Percentiles rank a stretch among this genome's conserved stretches.
phyloP scores from a whole-genome alignment of 1,140 invertebrate genomes.

The Neotoxoptera formosana region DNA sequence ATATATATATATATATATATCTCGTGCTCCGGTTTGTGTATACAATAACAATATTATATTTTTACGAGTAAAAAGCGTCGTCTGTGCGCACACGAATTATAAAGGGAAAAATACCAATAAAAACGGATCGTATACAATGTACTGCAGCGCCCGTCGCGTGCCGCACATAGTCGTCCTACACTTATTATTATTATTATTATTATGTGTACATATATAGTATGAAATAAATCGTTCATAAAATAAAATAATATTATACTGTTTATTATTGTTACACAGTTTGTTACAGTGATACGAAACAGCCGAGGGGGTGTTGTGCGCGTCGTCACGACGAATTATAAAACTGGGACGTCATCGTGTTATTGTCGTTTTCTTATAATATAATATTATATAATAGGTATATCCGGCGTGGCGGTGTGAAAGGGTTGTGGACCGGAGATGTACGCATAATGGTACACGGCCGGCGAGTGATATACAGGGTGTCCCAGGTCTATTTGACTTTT shows the following conservation, averaged over 20 bases:
- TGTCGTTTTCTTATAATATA: neutral
- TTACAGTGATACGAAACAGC: neutral
- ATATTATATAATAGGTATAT: no score
- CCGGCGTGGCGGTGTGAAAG: neutral
- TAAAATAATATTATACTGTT: no score
- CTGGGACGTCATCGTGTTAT: neutral
- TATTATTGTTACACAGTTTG: neutral
- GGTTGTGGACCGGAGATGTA: neutral
- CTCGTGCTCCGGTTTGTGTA: neutral
- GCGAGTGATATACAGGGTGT: no score
- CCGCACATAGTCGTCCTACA: no score
- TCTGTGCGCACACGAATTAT: no score
- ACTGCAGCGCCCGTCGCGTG: neutral
- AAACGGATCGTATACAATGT: constrained; percentile 4
- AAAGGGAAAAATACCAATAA: neutral
- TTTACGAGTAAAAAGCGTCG: neutral
- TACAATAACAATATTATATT: neutral
- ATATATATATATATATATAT: no score
- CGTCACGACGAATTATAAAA: neutral
- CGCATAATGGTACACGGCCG: no score
- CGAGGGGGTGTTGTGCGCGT: neutral
- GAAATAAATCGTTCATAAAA: no score
- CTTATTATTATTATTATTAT: no score
- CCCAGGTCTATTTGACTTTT: no score
- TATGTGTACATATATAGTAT: neutral